Evolutionary conservation across 2,113 vertebrate genomes (phyloP), one percentile per base, ranked within the genome.

Genomic region (Sapayoa aenigma): DNA sequence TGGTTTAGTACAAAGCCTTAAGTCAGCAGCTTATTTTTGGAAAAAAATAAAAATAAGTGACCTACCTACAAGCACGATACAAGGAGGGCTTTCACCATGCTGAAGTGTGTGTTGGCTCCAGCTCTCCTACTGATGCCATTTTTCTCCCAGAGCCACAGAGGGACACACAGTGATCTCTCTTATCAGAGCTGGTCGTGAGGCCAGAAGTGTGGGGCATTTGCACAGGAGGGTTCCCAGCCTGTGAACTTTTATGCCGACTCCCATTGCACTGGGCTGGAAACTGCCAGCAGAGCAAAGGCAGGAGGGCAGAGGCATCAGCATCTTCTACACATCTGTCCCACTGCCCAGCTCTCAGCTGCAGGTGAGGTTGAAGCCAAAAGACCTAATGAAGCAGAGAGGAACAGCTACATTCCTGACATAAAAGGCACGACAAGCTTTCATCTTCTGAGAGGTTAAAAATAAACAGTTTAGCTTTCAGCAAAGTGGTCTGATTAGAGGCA

Each of bases 381-480:
- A 75, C 28, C 87, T 87, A 77, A 91, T 68, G 89, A 93, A 90
- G 63, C 87, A 81, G 71, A 55, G 71, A 72, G 58, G 14, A 95
- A 25, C 49, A 75, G 74, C 71, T 11, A 72, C 52, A 6, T n/a
- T 66, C 33, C 67, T 82, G 73, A 72, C 68, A 65, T 25, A 39
- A 93, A 88, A 90, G 56, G 73, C 68, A 71, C 0, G 5, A 44
- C 50, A 75, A 86, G 79, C 72, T 90, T 95, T 96, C 85, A 71
- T 90, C 72, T 74, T 94, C 83, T 49, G 56, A 96, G 89, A 92
- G 68, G 92, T 96, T 95, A 90, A 96, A 97, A 95, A 96, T 95
- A 96, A 96, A 96, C 88, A 90, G 92, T 94, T 97, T 86, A 47
- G 76, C 76, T 95, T 95, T 92, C 95, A 95, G 85, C 90, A 84